Evolutionary conservation across 1,140 invertebrate species (phyloP).

Genomic region (Ephestia elutella): DNA sequence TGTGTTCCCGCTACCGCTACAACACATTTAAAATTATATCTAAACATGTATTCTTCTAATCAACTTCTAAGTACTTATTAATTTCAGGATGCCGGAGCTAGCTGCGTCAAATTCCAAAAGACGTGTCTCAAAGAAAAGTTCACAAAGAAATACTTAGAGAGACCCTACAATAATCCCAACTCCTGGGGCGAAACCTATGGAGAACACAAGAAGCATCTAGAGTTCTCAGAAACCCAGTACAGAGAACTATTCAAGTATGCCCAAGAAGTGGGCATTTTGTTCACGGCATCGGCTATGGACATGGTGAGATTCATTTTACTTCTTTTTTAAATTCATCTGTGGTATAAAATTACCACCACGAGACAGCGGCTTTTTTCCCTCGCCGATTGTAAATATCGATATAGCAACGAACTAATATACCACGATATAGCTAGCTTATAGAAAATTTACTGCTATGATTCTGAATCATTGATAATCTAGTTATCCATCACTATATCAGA

Average conservation of each 20-base stretch:
- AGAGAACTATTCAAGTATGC: conserved; percentile 80
- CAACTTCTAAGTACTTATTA: not conserved
- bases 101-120: conserved; percentile 91
- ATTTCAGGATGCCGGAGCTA: conserved; percentile 80
- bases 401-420: too few species aligned
- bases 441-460: too few species aligned
- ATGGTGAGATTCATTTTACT: conserved; percentile 62
- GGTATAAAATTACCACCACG: too few species aligned
- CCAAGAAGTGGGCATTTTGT: conserved; percentile 77
- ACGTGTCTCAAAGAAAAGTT: conserved; percentile 82
- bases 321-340: not conserved
- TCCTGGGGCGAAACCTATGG: conserved; percentile 87
- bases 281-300: conserved; percentile 88
- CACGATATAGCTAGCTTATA: too few species aligned
- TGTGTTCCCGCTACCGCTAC: too few species aligned
- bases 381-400: too few species aligned
- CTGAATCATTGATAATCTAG: too few species aligned
- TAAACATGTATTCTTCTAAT: too few species aligned
- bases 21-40: too few species aligned
- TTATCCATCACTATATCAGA: too few species aligned
- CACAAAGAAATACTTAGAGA: conserved; percentile 77
- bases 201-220: conserved; percentile 82
- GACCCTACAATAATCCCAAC: conserved; percentile 77
- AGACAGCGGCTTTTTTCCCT: too few species aligned
- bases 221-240: conserved; percentile 81